Evolutionary conservation across 2,888 invertebrate species (phyloP).

Genomic region (Drosophila recens): DNA sequence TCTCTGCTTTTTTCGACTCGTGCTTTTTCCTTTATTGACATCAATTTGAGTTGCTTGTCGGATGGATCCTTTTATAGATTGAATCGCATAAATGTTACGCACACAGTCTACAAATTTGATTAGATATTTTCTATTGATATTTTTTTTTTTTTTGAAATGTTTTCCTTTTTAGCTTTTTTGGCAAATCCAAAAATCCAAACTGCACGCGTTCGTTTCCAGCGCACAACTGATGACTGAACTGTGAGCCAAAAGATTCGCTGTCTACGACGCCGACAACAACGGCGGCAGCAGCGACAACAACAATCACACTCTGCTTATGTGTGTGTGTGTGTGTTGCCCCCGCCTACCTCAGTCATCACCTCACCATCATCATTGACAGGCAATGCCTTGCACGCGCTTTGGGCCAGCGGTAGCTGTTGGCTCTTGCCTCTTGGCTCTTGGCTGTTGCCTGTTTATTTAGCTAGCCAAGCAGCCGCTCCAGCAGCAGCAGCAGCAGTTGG

Average conservation of each 20-base stretch:
- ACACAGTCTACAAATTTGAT: constrained; percentile 24
- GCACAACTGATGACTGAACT: constrained; percentile 76
- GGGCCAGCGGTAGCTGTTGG: constrained; percentile 36
- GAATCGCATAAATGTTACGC: constrained; percentile 26
- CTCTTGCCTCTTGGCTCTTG: no score
- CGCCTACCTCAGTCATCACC: constrained; percentile 32
- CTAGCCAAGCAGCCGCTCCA: constrained; percentile 28
- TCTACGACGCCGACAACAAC: constrained; percentile 43
- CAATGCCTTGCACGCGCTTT: constrained; percentile 36
- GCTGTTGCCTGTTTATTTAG: constrained; percentile 43
- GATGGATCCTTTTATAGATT: neutral
- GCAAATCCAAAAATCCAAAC: constrained; percentile 64
- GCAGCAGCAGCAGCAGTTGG: constrained; percentile 32
- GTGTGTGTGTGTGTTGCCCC: constrained; percentile 8
- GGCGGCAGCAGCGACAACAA: constrained; percentile 33
- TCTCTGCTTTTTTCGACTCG: constrained; percentile 26
- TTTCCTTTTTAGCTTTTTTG: constrained; percentile 11
- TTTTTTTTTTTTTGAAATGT: constrained; percentile 2
- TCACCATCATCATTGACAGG: constrained; percentile 35
- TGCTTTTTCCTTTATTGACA: constrained; percentile 46
- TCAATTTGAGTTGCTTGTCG: constrained; percentile 26
- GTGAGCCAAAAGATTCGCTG: constrained; percentile 56
- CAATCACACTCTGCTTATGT: constrained; percentile 28
- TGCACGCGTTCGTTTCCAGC: constrained; percentile 80
- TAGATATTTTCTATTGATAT: constrained; percentile 10